phyloP scores from a whole-genome alignment of 92 coral and sea anemone species.

The Epizoanthus stellaris region DNA sequence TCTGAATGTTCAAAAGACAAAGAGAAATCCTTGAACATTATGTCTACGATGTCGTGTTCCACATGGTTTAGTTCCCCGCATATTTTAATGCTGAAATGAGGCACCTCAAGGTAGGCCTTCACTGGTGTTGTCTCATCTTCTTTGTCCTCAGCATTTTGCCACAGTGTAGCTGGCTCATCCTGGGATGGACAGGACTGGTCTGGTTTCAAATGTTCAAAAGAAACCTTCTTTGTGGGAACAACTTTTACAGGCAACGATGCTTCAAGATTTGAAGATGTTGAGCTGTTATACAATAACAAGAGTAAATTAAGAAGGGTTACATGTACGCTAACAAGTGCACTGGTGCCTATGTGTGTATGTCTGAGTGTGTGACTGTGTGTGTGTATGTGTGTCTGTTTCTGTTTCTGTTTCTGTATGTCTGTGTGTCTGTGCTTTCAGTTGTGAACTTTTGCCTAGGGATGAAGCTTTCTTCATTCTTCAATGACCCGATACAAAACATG shows the following conservation, averaged over 20 bases:
- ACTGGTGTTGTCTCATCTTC: slow-evolving; percentile 83
- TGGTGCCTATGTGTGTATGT: not conserved
- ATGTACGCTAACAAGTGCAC: not conserved
- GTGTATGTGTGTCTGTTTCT: too few species aligned
- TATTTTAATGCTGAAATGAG: slow-evolving; percentile 90
- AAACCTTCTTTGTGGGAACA: slow-evolving; percentile 54
- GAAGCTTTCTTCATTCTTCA: too few species aligned
- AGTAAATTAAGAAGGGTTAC: not conserved
- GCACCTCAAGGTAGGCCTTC: slow-evolving; percentile 79
- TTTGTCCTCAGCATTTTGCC: slow-evolving; percentile 30
- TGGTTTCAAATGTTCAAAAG: slow-evolving; percentile 62
- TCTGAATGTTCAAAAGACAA: slow-evolving; percentile 74
- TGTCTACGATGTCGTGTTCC: slow-evolving; percentile 90
- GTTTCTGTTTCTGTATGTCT: too few species aligned
- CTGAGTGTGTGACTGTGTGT: not conserved
- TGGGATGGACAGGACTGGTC: slow-evolving; percentile 1
- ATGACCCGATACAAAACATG: too few species aligned
- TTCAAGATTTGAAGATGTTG: slow-evolving; percentile 74
- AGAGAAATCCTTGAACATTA: slow-evolving; percentile 80
- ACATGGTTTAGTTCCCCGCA: slow-evolving; percentile 84
- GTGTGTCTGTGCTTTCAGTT: too few species aligned
- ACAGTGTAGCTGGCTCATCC: slow-evolving; percentile 43
- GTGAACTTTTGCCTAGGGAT: too few species aligned
- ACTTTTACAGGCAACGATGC: slow-evolving; percentile 54
- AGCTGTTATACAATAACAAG: slow-evolving; percentile 44